Conservation (phyloP, 2,113 vertebrate genomes). For the Eclectus roratus region DNA sequence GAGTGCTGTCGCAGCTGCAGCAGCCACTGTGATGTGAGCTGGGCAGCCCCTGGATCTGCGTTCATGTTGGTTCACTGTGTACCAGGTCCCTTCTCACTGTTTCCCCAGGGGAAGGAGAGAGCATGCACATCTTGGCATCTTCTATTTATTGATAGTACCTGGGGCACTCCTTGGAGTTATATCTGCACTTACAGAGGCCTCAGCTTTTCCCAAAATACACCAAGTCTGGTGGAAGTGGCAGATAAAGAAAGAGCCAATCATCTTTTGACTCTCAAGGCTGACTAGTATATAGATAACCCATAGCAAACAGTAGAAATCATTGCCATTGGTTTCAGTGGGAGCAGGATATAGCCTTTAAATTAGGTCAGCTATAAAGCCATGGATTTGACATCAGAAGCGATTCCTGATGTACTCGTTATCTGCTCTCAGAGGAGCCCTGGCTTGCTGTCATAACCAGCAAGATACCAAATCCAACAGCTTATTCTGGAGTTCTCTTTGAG, state of each 20-base stretch:
- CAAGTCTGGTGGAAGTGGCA: not conserved
- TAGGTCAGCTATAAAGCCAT: conserved; percentile 1
- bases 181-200: not conserved
- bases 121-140: not conserved
- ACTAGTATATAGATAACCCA: not conserved
- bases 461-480: not conserved
- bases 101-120: not conserved
- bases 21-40: not conserved
- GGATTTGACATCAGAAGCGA: conserved; percentile 13
- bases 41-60: not conserved
- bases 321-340: not conserved
- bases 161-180: not conserved
- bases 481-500: not conserved
- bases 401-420: conserved; percentile 30
- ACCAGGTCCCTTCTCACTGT: not conserved
- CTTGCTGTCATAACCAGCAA: not conserved
- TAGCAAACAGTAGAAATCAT: not conserved
- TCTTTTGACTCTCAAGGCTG: not conserved
- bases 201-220: not conserved
- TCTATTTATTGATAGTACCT: not conserved
- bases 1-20: not conserved
- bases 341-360: conserved; percentile 5
- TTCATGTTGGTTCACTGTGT: not conserved
- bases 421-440: not conserved
- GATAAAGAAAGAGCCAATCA: not conserved